Conservation (phyloP, 2,888 invertebrate species). For the Phortica magna region DNA sequence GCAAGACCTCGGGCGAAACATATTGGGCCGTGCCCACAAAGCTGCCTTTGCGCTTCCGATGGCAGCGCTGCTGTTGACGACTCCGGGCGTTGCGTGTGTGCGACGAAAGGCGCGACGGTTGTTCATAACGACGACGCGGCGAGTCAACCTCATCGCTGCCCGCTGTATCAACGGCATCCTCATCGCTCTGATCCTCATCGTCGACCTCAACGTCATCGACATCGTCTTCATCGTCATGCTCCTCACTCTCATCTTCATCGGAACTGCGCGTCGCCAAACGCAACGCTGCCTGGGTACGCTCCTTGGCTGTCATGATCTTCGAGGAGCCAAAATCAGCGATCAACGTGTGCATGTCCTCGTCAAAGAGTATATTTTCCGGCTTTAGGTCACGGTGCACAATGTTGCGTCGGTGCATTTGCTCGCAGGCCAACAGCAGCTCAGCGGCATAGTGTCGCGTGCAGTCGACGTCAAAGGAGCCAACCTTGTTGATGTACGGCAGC, state of each 20-base stretch:
- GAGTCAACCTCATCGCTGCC: slow-evolving; percentile 56
- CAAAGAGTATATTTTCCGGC: slow-evolving; percentile 96
- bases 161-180: slow-evolving; percentile 43
- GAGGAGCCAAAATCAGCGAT: slow-evolving; percentile 99
- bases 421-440: slow-evolving; percentile 94
- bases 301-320: slow-evolving; percentile 83
- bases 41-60: slow-evolving; percentile 83
- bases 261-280: slow-evolving; percentile 52
- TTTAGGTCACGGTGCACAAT: slow-evolving; percentile 98
- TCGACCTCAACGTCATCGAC: slow-evolving; percentile 46
- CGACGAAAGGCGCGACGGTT: slow-evolving; percentile 42
- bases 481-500: slow-evolving; percentile 92
- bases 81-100: slow-evolving; percentile 39
- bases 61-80: slow-evolving; percentile 63
- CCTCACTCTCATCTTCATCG: slow-evolving; percentile 62
- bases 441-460: slow-evolving; percentile 96
- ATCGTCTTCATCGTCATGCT: slow-evolving; percentile 53
- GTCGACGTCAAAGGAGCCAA: slow-evolving; percentile 92
- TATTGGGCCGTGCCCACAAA: slow-evolving; percentile 99
- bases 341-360: slow-evolving; percentile 96
- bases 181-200: slow-evolving; percentile 50
- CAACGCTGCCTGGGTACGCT: slow-evolving; percentile 51
- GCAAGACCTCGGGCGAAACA: slow-evolving; percentile 97
- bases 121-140: slow-evolving; percentile 51
- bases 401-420: slow-evolving; percentile 91